Percentiles rank a stretch among this genome's conserved stretches.
Evolutionary conservation across 2,888 invertebrate species (phyloP).

Genomic region (Uropetala carovei): DNA sequence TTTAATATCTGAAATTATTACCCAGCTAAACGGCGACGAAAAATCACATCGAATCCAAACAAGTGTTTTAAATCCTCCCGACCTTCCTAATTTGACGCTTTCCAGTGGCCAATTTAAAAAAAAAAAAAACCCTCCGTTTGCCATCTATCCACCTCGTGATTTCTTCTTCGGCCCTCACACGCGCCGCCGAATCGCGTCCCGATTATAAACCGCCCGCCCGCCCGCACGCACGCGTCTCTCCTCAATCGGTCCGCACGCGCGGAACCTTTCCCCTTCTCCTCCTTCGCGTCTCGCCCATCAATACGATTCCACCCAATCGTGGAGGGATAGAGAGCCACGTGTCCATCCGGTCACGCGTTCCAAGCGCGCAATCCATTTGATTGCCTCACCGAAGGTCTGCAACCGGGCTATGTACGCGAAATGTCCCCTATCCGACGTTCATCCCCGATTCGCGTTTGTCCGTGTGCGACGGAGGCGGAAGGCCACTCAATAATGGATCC

Average conservation of each 20-base stretch:
- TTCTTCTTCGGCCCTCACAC: background rate
- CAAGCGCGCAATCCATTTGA: background rate
- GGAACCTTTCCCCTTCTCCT: background rate
- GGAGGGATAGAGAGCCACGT: background rate
- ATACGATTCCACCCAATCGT: conserved; percentile 47
- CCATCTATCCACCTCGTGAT: background rate
- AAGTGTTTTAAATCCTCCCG: too few relatives aligned
- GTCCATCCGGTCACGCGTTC: background rate
- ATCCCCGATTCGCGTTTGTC: background rate
- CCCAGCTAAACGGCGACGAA: too few relatives aligned
- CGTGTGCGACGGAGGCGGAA: background rate
- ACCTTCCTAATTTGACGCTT: too few relatives aligned
- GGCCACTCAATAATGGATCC: background rate
- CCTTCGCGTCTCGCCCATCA: background rate
- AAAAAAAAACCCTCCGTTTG: too few relatives aligned
- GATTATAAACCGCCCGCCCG: background rate
- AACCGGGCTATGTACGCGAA: too few relatives aligned
- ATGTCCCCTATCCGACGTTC: background rate
- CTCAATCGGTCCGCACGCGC: background rate
- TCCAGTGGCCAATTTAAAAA: background rate
- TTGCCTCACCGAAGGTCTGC: background rate
- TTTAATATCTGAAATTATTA: too few relatives aligned
- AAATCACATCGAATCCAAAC: too few relatives aligned
- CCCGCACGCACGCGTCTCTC: background rate
- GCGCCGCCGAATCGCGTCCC: background rate